Evolutionary conservation across 1,140 invertebrate species (phyloP).

Genomic region (Rhyacophila brunnea): DNA sequence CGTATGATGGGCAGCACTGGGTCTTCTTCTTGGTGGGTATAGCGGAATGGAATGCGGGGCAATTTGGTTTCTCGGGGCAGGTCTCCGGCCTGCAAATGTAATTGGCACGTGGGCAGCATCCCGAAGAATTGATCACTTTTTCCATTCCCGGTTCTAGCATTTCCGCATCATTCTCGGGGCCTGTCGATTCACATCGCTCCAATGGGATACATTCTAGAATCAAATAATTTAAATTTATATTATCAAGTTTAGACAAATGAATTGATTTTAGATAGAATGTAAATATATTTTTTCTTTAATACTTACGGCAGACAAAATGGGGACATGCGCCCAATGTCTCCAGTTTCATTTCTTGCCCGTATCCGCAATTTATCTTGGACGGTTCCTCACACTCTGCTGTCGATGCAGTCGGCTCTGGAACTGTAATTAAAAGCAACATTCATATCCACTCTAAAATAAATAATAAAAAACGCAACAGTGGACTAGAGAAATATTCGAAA

Average conservation of each 20-base stretch:
- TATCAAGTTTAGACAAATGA: too few relatives aligned
- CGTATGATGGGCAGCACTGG: constrained; percentile 64
- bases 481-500: too few relatives aligned
- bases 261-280: too few relatives aligned
- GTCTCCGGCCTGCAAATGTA: constrained; percentile 59
- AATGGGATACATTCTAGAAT: constrained; percentile 64
- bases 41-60: constrained; percentile 59
- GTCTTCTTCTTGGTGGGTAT: constrained; percentile 45
- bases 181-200: constrained; percentile 62
- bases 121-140: constrained; percentile 55
- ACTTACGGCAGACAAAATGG: constrained; percentile 68
- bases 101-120: constrained; percentile 66
- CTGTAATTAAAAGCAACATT: constrained; percentile 40
- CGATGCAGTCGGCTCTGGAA: constrained; percentile 51
- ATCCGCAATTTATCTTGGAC: constrained; percentile 66
- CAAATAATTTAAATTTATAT: too few relatives aligned
- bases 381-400: constrained; percentile 59
- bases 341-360: constrained; percentile 66
- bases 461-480: too few relatives aligned
- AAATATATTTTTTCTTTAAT: too few relatives aligned
- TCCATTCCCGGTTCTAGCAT: constrained; percentile 61
- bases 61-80: constrained; percentile 59
- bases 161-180: constrained; percentile 44
- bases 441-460: too few relatives aligned
- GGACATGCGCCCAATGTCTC: constrained; percentile 62